phyloP scores from a whole-genome alignment of 1,140 invertebrate species.

The Nixonia krombeini region DNA sequence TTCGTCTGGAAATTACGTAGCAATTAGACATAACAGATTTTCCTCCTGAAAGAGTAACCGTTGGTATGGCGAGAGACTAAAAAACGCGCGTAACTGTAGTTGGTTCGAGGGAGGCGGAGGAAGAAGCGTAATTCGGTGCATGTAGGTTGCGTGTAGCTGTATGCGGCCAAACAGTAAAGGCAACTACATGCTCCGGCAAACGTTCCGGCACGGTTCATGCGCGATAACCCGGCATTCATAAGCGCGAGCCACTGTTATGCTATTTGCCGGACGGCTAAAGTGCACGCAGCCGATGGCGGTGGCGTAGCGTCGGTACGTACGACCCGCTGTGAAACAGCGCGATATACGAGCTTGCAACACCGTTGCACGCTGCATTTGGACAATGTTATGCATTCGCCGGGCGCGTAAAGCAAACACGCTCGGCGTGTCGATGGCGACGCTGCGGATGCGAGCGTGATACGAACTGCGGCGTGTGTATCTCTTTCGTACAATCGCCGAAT shows the following conservation, averaged over 20 bases:
- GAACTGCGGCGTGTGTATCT: constrained; percentile 44
- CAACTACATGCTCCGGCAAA: no score
- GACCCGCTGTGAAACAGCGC: constrained; percentile 13
- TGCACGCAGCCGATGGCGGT: constrained; percentile 20
- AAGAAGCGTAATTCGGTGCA: constrained; percentile 16
- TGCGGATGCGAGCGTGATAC: constrained; percentile 35
- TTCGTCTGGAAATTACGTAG: no score
- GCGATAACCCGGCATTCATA: constrained; percentile 44
- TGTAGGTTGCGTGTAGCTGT: no score
- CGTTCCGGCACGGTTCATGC: constrained; percentile 38
- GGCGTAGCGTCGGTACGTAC: constrained; percentile 17
- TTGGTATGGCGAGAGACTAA: no score
- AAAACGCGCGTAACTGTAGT: no score
- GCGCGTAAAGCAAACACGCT: constrained; percentile 51
- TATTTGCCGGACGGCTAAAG: constrained; percentile 33
- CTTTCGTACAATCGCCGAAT: constrained; percentile 17
- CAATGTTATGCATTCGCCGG: constrained; percentile 49
- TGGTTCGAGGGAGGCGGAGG: no score
- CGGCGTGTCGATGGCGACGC: constrained; percentile 48
- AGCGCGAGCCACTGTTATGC: constrained; percentile 31
- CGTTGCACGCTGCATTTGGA: constrained; percentile 39
- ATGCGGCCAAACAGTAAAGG: no score
- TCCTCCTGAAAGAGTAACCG: no score
- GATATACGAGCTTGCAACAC: constrained; percentile 24
- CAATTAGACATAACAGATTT: no score